Evolutionary conservation across 1,140 invertebrate genomes (phyloP), one percentile per base, ranked within the genome.

Genomic region (Drosophila repleta): DNA sequence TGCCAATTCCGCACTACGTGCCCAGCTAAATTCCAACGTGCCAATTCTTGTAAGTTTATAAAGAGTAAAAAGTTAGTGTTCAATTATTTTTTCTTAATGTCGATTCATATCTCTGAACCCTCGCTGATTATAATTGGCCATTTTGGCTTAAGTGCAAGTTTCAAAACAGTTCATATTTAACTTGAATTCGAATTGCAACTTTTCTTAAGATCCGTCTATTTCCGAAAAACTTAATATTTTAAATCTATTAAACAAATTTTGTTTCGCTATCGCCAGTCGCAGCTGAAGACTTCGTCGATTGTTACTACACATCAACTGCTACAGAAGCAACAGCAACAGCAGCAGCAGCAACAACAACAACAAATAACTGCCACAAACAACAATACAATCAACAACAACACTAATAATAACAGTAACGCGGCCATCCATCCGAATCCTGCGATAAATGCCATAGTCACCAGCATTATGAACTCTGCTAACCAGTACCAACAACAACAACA

Each of bases 401-500:
- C 4, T 13, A 83, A 74, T 48, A 83, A 69, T 32, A 32, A 32
- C 10, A 32, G 3, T 26, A 90, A 93, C 29, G 93, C 93, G 58
- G 94, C 94, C 79, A 94, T 94, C 61, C 92, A 94, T 76, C 93
- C 94, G n/a, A 96, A 95, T 89, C 93, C 95, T 26, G 95, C 95
- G 51, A 96, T 96, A 73, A 96, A 94, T 89, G 95, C 95, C 65
- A 93, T 96, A 70, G 95, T 95, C 45, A 96, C 94, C 66, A 96
- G 95, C 85, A 93, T 96, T 10, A 96, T 96, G 95, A 96, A 96
- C 90, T 96, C 95, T 32, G 95, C 95, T 37, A 95, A 96, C 90
- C 95, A 96, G 82, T 96, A 95, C 87, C 94, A 95, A 87, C 94
- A 95, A 87, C 95, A 95, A 91, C 90, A 91, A 8, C 89, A 90